Evolutionary conservation across 2,113 vertebrate genomes (phyloP), one percentile per base, ranked within the genome.

Genomic region (Coracopsis vasa): DNA sequence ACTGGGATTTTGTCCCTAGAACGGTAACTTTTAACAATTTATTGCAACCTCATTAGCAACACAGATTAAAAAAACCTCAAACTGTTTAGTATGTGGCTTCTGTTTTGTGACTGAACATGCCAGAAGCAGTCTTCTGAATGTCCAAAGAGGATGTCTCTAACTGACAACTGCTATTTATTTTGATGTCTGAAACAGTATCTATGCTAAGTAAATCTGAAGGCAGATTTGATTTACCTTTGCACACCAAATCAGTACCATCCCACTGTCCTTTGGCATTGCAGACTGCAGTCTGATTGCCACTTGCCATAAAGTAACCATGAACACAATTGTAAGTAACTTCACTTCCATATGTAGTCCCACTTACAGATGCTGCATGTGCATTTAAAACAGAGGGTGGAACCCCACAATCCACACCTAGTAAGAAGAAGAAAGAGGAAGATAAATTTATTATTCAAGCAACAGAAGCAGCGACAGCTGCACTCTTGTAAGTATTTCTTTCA

Each of bases 341-440:
- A 75, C 85, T 97, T 94, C 93, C 70, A 10, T 97, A 98, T 0
- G 91, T 96, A 42, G 95, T 97, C 33, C 91, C 91, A 16, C 13
- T 53, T 18, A 77, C 1, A 47, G 61, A 82, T 11, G 12, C 14
- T 35, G 37, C 27, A 53, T 1, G 27, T 23, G 98, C 89, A 44
- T 98, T 92, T 69, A 31, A 41, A 79, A 98, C 16, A 70, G 62
- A 47, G 65, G 97, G 97, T 56, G 97, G 97, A 70, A 29, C 5
- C 31, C 97, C 96, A 82, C 97, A 98, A 8, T 97, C 95, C 53
- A 97, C 93, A 94, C 54, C 97, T 98, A 69, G 11, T 67, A 7
- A 37, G 12, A 60, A 7, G 16, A 67, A 78, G 14, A 53, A 92
- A 67, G 19, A 79, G 31, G 10, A 85, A 82, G 28, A 64, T 0